Base-by-base conservation (phyloP, 2,113 vertebrate species). In the Pyxicephalus adspersus region DNA sequence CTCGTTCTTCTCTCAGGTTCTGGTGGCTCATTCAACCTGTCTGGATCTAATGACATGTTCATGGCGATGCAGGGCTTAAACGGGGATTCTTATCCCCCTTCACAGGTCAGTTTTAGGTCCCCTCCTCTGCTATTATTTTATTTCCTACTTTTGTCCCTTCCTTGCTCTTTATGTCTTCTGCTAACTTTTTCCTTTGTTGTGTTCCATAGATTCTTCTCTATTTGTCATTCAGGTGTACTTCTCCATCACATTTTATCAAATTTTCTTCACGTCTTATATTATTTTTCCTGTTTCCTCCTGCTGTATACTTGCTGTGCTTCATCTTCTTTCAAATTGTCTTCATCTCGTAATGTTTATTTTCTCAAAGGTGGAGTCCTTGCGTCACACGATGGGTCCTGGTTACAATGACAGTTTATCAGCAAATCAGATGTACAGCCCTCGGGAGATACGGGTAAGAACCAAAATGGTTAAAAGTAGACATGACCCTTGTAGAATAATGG, bases 21-120 rank as follows among this genome's bases (percentile, higher is more conserved):
- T 29, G 90, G 90, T 15, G 95, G 95, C 51, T 96, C 95, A 83
- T 97, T 96, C 91, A 96, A 94, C 64, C 93, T 96, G 84, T 93
- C 95, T 11, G 95, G 94, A 74, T 95, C 96, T 31, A 94, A 94
- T 84, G 96, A 97, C 90, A 91, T 96, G 85, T 96, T 97, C 89
- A 91, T 96, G 55, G 95, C 94, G 65, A 94, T 94, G 89, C 94
- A 95, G 52, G 92, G 94, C 61, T 93, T 96, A 88, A 96, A 96
- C 1, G 95, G 95, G 80, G 95, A 96, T 34, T 94, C 95, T 85
- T 94, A 93, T 72, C 89, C 95, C 83, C 91, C 93, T 73, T 88
- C 92, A 81, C 95, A 96, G 95, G 96, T 97, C 85, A 85, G 90
- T 61, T 34, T 74, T 74, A 74, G 71, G 71, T 70, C 29, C 45